These are phyloP conservation scores for Pseudochirops corinnae DNA, from an alignment of 2,797 vertebrate genomes.

Conservation along the genomic window DNA sequence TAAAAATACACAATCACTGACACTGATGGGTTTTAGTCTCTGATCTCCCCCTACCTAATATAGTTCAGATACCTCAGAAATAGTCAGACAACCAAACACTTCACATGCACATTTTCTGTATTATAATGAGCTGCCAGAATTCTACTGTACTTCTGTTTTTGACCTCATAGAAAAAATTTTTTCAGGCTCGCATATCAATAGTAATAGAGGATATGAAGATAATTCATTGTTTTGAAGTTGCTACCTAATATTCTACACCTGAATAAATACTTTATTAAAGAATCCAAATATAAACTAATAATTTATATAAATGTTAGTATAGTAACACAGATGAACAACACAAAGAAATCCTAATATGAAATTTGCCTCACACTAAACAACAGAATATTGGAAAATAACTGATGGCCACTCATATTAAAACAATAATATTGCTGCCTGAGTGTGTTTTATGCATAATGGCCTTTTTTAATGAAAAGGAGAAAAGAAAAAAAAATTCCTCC, in stretches of 20 bases:
- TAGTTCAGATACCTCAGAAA: background rate
- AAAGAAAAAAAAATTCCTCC: background rate
- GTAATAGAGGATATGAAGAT: background rate
- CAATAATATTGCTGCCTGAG: background rate
- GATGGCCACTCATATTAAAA: constrained; percentile 29
- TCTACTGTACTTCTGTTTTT: background rate
- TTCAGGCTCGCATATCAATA: background rate
- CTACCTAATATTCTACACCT: constrained; percentile 2
- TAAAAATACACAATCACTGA: background rate
- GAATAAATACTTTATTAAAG: constrained; percentile 26
- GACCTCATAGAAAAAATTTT: background rate
- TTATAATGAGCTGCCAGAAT: background rate
- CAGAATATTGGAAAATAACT: constrained; percentile 8
- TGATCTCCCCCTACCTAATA: background rate
- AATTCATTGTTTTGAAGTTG: background rate
- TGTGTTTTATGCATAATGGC: background rate
- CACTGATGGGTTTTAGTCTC: background rate
- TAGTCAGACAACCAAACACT: background rate
- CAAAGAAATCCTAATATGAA: constrained; percentile 37
- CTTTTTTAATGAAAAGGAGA: background rate
- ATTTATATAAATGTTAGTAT: constrained; percentile 12
- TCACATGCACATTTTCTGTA: background rate
- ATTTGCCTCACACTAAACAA: constrained; percentile 22
- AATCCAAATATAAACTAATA: constrained; percentile 34
- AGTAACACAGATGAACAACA: constrained; percentile 3